Base-by-base conservation (phyloP, 2,888 invertebrate species). In the Rutpela maculata region DNA sequence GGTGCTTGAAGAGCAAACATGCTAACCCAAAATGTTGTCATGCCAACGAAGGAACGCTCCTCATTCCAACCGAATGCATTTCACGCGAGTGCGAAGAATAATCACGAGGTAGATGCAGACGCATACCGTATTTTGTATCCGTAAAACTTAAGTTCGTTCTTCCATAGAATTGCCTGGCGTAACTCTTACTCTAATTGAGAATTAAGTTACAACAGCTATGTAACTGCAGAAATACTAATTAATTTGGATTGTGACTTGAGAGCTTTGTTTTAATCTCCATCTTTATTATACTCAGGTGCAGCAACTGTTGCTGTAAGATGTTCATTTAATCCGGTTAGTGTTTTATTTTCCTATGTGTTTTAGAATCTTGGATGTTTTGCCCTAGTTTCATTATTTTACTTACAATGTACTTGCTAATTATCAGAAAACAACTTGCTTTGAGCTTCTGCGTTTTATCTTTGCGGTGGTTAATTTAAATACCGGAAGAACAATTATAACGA, bases 191-290 rank as follows among this genome's bases (percentile, higher is more conserved):
- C 77, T 85, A 84, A 84, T 85, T 86, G 81, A 81, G 85, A 84
- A 83, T 84, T 84, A 82, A 85, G 83, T 83, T 83, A 84, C 83
- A 80, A 77, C 81, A 81, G 84, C 85, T 86, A 83, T 80, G 83
- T 82, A 83, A 84, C 82, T 83, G 82, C 84, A 83, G 78, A 83
- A 83, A 80, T 84, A 78, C 83, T 86, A 86, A 86, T 86, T 85
- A 85, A 85, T 85, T 86, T 82, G 81, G 81, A 84, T 85, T 85
- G 82, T 79, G 82, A 82, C 83, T 84, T 68, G 83, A 79, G 78
- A 83, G 82, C 83, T 82, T 78, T 82, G 84, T 84, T 83, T 83
- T 85, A 84, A 84, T 84, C 82, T 84, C 77, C 76, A 80, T 84
- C 83, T 82, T 84, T 81, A 84, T 85, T 85, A 83, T 74, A 68